phyloP scores from a whole-genome alignment of 1,140 invertebrate species.

The Leucophenga varia region DNA sequence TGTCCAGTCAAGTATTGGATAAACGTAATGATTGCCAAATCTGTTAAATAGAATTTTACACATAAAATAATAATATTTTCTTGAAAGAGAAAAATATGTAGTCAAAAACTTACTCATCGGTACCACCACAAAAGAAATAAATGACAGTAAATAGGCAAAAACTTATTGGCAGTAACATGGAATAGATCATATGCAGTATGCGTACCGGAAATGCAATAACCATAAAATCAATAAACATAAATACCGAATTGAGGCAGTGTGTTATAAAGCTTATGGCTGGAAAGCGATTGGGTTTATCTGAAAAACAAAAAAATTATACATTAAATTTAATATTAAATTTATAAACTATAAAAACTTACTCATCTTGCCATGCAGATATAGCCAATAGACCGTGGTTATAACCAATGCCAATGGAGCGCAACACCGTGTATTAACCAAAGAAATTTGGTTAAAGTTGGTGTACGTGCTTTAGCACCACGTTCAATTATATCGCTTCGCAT shows the following conservation, averaged over 20 bases:
- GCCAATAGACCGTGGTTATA: constrained; percentile 67
- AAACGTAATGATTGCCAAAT: constrained; percentile 65
- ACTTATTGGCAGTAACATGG: constrained; percentile 61
- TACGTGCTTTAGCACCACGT: constrained; percentile 29
- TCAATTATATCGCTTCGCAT: constrained; percentile 33
- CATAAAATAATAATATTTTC: not conserved
- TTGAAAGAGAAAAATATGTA: not conserved
- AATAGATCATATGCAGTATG: constrained; percentile 69
- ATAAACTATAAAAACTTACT: constrained; percentile 27
- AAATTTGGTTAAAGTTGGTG: constrained; percentile 34
- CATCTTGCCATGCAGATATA: constrained; percentile 61
- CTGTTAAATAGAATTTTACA: constrained; percentile 45
- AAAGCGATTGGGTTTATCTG: constrained; percentile 44
- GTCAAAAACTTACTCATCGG: constrained; percentile 61
- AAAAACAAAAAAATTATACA: not conserved
- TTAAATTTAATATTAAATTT: constrained; percentile 4
- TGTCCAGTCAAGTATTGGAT: constrained; percentile 70
- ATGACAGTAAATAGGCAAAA: constrained; percentile 72
- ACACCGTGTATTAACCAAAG: constrained; percentile 65
- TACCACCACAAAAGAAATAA: constrained; percentile 72
- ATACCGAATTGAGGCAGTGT: constrained; percentile 71
- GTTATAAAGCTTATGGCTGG: constrained; percentile 67
- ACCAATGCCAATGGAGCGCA: constrained; percentile 60
- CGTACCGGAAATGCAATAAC: constrained; percentile 70
- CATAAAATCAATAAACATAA: constrained; percentile 73